Conservation (phyloP, 1,140 invertebrate species). For the Eriocheir sinensis region DNA sequence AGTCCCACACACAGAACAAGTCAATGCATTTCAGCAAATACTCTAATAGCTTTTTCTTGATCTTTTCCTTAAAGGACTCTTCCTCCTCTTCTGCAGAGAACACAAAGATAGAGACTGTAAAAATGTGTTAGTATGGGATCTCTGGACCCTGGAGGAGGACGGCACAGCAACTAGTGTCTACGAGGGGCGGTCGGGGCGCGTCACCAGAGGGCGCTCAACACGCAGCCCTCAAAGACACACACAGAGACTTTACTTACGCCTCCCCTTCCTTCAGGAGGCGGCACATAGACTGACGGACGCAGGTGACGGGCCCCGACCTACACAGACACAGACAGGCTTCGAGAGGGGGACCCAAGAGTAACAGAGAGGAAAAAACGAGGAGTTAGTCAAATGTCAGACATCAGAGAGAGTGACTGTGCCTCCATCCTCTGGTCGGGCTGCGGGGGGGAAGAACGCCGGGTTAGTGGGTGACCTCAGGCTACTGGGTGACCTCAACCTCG, state of each 20-base stretch:
- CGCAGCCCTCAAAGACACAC: too few species aligned
- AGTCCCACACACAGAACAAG: slow-evolving; percentile 98
- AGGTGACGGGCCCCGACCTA: slow-evolving; percentile 57
- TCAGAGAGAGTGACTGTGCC: slow-evolving; percentile 55
- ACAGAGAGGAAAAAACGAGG: slow-evolving; percentile 44
- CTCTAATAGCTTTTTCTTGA: slow-evolving; percentile 92
- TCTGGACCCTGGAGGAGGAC: slow-evolving; percentile 82
- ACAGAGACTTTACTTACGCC: too few species aligned
- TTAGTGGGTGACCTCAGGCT: background rate
- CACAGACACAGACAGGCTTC: slow-evolving; percentile 64
- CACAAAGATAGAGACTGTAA: slow-evolving; percentile 95
- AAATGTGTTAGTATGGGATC: slow-evolving; percentile 86
- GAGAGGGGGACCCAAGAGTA: slow-evolving; percentile 65
- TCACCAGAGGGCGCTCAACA: background rate
- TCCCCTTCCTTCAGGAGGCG: too few species aligned
- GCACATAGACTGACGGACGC: background rate
- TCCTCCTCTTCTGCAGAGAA: slow-evolving; percentile 96
- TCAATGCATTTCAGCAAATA: slow-evolving; percentile 88
- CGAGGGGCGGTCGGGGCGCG: slow-evolving; percentile 34
- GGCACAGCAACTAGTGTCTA: slow-evolving; percentile 68
- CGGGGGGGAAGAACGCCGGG: slow-evolving; percentile 15
- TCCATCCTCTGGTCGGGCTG: slow-evolving; percentile 60
- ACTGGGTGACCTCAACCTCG: background rate
- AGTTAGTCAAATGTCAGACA: slow-evolving; percentile 51
- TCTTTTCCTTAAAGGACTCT: slow-evolving; percentile 88